Percentiles rank a stretch among this genome's conserved stretches.
Evolutionary conservation across 1,140 invertebrate genomes (phyloP).

Genomic region (Araneus ventricosus): DNA sequence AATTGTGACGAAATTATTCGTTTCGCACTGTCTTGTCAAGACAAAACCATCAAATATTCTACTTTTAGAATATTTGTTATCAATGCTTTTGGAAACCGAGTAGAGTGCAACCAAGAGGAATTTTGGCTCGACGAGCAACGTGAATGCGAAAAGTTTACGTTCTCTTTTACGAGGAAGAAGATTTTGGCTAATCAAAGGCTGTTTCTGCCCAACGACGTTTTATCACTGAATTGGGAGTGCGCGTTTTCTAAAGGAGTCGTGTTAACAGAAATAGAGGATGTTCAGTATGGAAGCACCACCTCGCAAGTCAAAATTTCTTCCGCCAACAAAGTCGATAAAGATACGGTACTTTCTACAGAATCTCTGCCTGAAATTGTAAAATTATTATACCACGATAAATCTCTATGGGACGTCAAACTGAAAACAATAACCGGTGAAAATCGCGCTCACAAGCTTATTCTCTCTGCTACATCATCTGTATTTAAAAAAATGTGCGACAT

Average conservation of each 20-base stretch:
- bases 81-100: neutral
- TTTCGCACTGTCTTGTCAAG: too few relatives aligned
- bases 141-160: neutral
- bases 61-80: neutral
- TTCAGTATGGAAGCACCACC: neutral
- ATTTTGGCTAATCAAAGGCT: neutral
- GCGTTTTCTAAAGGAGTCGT: neutral
- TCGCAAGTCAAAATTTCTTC: neutral
- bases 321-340: neutral
- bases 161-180: neutral
- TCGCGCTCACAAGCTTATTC: conserved; percentile 78
- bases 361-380: neutral
- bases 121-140: neutral
- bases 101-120: neutral
- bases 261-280: neutral
- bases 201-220: neutral
- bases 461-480: conserved; percentile 79
- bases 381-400: neutral
- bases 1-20: too few relatives aligned
- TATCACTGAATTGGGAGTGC: neutral
- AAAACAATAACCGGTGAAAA: conserved; percentile 76
- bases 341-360: too few relatives aligned
- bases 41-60: neutral
- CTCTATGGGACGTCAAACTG: conserved; percentile 78
- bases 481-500: conserved; percentile 79